Base-by-base conservation (phyloP, 2,797 vertebrate genomes). In the Dipus sagitta region DNA sequence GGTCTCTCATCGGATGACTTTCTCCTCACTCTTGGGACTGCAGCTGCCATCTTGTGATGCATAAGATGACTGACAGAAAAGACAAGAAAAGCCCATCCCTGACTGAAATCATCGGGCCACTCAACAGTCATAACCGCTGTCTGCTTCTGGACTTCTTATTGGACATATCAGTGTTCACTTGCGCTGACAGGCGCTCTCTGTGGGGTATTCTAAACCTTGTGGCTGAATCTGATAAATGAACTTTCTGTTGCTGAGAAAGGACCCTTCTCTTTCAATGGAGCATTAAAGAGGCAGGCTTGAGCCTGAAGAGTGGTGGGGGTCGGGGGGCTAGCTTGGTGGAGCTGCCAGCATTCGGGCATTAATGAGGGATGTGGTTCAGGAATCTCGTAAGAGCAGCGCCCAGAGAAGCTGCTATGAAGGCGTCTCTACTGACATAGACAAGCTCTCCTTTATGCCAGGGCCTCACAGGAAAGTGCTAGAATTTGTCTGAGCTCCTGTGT, bases 371-470 rank as follows among this genome's bases (percentile, higher is more conserved):
- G 64, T 32, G 28, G 34, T 68, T 60, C 71, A 47, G 62, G n/a
- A 30, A 24, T 28, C 78, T 78, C 21, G 0, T 28, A 42, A 79
- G 79, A 91, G 1, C 24, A 32, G 30, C 2, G 0, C 62, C 26
- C 30, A 17, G 54, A n/a, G 30, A 32, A 76, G 79, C 65, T 1
- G 0, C 10, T 32, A 87, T 34, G 62, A 65, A 70, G 28, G 68
- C 5, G 0, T 18, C 10, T 0, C 62, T 6, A 3, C 47, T 4
- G 60, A 52, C 3, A 23, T 23, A 1, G 0, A 3, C 15, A 0
- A 38, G 32, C 30, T 26, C 64, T 58, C 74, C 82, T 68, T 87
- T 54, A 75, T 65, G 60, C 26, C 42, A 64, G 4, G 0, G 18
- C 47, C 72, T 64, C 64, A 21, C 8, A 18, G 81, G 8, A n/a